phyloP scores from a whole-genome alignment of 2,888 invertebrate genomes.

The Zygaena filipendulae region DNA sequence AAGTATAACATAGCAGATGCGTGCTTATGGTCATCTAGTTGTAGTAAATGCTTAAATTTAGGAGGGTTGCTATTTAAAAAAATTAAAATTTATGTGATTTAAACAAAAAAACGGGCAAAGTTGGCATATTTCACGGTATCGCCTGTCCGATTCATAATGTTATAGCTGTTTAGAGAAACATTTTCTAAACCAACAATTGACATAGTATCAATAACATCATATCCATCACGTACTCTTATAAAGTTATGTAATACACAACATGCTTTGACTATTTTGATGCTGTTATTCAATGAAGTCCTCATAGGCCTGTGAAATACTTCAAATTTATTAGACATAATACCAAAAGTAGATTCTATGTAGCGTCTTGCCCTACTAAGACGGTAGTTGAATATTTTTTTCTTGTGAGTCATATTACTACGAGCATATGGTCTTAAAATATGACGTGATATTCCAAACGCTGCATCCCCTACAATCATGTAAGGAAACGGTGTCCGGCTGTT shows the following conservation, averaged over 20 bases:
- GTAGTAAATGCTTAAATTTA: no score
- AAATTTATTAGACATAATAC: conserved; percentile 12
- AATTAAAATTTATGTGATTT: no score
- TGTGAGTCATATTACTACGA: conserved; percentile 9
- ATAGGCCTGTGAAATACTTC: conserved; percentile 12
- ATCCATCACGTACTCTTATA: conserved; percentile 10
- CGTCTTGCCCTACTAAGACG: conserved; percentile 12
- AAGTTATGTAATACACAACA: conserved; percentile 11
- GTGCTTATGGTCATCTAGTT: no score
- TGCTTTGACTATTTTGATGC: conserved; percentile 8
- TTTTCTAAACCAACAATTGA: conserved; percentile 9
- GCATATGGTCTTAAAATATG: conserved; percentile 12
- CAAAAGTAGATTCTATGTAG: conserved; percentile 14
- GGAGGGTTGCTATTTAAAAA: no score
- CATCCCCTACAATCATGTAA: conserved; percentile 12
- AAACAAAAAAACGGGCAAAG: no score
- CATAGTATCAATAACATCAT: conserved; percentile 8
- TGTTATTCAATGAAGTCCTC: conserved; percentile 7
- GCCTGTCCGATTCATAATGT: no score
- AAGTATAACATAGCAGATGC: no score
- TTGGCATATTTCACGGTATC: no score
- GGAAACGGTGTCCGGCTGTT: conserved; percentile 6
- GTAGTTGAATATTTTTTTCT: conserved; percentile 15
- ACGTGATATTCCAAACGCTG: conserved; percentile 13
- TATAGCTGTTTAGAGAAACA: no score